Evolutionary conservation across 2,113 vertebrate genomes (phyloP), one percentile per base, ranked within the genome.

Genomic region (Carassius auratus): DNA sequence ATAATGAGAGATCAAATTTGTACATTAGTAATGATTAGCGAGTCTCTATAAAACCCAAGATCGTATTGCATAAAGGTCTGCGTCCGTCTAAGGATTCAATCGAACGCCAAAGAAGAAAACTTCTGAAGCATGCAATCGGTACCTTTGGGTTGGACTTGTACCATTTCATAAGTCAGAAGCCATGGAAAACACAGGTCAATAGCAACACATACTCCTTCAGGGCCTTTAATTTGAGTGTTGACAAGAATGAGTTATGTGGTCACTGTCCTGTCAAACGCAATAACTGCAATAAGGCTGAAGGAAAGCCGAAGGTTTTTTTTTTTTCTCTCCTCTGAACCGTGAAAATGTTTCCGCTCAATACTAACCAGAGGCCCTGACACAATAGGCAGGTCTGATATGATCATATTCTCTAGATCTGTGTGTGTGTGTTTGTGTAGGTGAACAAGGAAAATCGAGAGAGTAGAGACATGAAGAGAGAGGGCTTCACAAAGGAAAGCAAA

Each of bases 181-280:
- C 61, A 26, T 21, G 73, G 76, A 71, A 48, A 73, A 42, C 59
- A 61, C 26, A 88, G 91, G 90, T 93, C 92, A 92, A 48, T 45
- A 77, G 83, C 73, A 64, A 48, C 74, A 62, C 81, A 74, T 86
- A 79, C 78, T 87, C 89, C 89, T 87, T 89, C 84, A 87, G 83
- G 90, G 86, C 87, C 89, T 89, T 91, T 82, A 87, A 89, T 91
- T 89, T 91, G 89, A 89, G 89, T 84, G 86, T 71, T 89, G 92
- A 92, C 91, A 90, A 87, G 87, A 90, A 84, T 93, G 92, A 94
- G 91, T 91, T 92, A 91, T 92, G 90, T 89, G 90, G 92, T 89
- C 90, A 89, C 87, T 84, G 85, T 93, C 90, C 91, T 93, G 93
- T 93, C 93, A 91, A 86, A 91, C 79, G 89, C 88, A 93, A 93